A percentile compares a stretch with the other conserved stretches of the same genome.
Evolutionary conservation across 2,888 invertebrate genomes (phyloP).

Genomic region (Eilema sororculum): DNA sequence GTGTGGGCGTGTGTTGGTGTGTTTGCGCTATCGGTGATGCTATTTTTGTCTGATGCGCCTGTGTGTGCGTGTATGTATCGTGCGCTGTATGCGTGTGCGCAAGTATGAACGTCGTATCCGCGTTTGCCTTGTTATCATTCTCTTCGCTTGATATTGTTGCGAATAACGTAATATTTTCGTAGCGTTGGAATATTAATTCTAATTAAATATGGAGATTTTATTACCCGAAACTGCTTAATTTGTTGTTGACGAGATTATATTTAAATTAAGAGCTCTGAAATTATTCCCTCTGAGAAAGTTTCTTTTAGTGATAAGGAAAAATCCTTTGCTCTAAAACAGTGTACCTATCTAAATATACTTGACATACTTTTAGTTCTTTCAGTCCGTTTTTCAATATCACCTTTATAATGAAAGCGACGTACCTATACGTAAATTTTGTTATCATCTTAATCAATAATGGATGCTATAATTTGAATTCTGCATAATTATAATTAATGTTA

Average conservation of each 20-base stretch:
- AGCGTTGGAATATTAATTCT: slow-evolving; percentile 35
- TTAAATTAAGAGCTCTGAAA: not conserved
- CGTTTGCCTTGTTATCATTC: slow-evolving; percentile 80
- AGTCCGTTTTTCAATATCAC: too few species aligned
- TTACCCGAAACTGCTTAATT: slow-evolving; percentile 5
- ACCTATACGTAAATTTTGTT: not conserved
- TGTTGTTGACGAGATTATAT: not conserved
- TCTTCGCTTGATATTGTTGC: slow-evolving; percentile 71
- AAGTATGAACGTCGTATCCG: slow-evolving; percentile 76
- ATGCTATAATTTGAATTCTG: not conserved
- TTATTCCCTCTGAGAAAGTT: not conserved
- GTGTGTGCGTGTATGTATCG: slow-evolving; percentile 61
- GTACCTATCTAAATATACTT: not conserved
- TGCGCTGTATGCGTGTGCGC: slow-evolving; percentile 39
- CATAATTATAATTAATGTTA: not conserved
- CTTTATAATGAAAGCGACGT: not conserved
- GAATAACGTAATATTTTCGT: slow-evolving; percentile 62
- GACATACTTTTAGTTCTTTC: not conserved
- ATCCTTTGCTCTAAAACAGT: too few species aligned
- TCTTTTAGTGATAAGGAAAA: not conserved
- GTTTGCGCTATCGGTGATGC: slow-evolving; percentile 83
- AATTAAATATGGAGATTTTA: slow-evolving; percentile 20
- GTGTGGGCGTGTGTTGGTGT: slow-evolving; percentile 85
- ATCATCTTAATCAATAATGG: not conserved
- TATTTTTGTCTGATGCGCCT: slow-evolving; percentile 75